These are phyloP conservation scores for Rhodeus uyekii DNA, from an alignment of 2,797 vertebrate species.

Conservation along the genomic window DNA sequence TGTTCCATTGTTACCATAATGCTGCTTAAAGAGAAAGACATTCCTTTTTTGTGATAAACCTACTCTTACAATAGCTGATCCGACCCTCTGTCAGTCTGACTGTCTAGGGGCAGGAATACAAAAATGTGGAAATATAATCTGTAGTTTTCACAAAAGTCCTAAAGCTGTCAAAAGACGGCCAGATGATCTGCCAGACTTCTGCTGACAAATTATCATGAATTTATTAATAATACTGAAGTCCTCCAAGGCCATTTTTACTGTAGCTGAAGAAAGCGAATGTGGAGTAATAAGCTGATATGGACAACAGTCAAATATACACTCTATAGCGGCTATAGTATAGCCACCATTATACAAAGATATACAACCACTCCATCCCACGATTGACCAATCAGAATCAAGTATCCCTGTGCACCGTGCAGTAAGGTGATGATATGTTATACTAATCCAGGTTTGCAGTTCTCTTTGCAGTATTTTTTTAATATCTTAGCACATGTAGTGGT, in stretches of 20 bases:
- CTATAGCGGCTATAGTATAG: neutral
- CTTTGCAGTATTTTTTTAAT: conserved; percentile 34
- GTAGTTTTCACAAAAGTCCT: no score
- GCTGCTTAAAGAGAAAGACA: no score
- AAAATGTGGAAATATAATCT: no score
- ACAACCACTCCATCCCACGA: neutral
- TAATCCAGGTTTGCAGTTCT: neutral
- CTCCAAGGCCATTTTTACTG: neutral
- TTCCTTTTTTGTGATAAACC: no score
- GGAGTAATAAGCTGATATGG: neutral
- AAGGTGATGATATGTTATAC: neutral
- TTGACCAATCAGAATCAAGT: conserved; percentile 4
- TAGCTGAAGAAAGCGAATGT: neutral
- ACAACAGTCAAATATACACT: neutral
- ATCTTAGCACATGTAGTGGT: conserved; percentile 53
- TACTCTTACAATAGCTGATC: no score
- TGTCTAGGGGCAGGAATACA: no score
- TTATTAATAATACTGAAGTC: neutral
- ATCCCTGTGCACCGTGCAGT: neutral
- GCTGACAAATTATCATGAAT: neutral
- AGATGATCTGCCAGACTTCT: neutral
- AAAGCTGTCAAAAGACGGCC: no score
- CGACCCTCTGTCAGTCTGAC: no score
- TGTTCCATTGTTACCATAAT: no score
- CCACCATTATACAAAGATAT: neutral